A percentile compares a stretch with the other conserved stretches of the same genome.
These are phyloP conservation scores for Bombus terrestris DNA, from an alignment of 1,140 invertebrate species.

Conservation along the genomic window DNA sequence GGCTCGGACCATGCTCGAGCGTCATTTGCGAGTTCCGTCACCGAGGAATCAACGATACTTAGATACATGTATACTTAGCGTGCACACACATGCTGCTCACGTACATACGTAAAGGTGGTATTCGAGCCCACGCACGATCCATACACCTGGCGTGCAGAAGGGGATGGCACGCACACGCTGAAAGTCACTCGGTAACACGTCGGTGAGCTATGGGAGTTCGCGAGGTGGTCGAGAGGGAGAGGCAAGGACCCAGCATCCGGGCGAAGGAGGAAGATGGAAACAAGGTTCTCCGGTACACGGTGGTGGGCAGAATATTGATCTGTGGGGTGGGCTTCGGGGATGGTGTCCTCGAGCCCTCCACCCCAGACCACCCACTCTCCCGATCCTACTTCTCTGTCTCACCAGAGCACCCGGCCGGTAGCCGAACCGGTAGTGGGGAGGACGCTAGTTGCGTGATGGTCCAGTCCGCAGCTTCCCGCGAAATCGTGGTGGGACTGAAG, in stretches of 20 bases:
- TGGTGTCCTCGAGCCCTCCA: conserved; percentile 63
- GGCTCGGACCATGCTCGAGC: conserved; percentile 53
- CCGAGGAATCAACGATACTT: conserved; percentile 26
- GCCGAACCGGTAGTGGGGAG: conserved; percentile 52
- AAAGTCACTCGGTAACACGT: conserved; percentile 51
- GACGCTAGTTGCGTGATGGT: conserved; percentile 76
- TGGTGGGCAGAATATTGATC: conserved; percentile 80
- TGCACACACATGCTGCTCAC: neutral
- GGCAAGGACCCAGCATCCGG: conserved; percentile 13
- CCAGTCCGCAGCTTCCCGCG: conserved; percentile 80
- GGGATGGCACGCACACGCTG: conserved; percentile 30
- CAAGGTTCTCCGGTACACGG: conserved; percentile 62
- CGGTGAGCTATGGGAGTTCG: conserved; percentile 56
- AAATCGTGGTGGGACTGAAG: conserved; percentile 73
- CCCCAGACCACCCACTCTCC: conserved; percentile 39
- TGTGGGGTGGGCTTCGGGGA: conserved; percentile 79
- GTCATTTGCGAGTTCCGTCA: conserved; percentile 34
- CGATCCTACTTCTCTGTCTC: conserved; percentile 53
- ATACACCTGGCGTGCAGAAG: conserved; percentile 24
- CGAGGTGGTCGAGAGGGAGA: conserved; percentile 33
- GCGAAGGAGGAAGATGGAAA: conserved; percentile 31
- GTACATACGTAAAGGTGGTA: conserved; percentile 10
- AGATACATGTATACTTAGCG: conserved; percentile 2
- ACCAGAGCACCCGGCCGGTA: conserved; percentile 37
- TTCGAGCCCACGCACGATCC: conserved; percentile 28